Evolutionary conservation across 2,888 invertebrate species (phyloP), one percentile per base, ranked within the genome.

Genomic region (Aporophyla lueneburgensis): DNA sequence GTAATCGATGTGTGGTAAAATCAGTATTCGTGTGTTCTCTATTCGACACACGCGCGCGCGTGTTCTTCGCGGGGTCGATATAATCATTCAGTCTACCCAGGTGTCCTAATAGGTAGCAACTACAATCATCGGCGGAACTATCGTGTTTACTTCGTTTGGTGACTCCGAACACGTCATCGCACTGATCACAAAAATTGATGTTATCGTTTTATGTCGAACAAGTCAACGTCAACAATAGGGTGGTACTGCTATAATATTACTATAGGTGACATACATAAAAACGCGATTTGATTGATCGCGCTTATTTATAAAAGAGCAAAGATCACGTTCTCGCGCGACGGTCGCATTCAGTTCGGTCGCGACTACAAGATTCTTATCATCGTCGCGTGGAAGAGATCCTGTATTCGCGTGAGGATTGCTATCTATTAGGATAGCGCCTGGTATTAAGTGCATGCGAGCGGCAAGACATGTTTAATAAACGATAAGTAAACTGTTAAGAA

Each of bases 11-110:
- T 10, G 16, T 10, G 54, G 6, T 6, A n/a, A 67, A 33, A 33
- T 58, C 0, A 58, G 6, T 58, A n/a, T 40, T 67, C 19, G 33
- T 58, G 19, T 10, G 33, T 58, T 72, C 69, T 58, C 74, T 71
- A n/a, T 19, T 24, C 6, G 19, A 19, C 43, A 24, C 24, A 27
- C 27, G 33, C 33, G 33, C 33, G 33, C 3, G 33, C 33, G 3
- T 3, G 33, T 33, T 33, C 3, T 33, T 33, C 33, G 33, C 33
- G 33, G 33, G 33, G 33, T 33, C 3, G 33, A 33, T 33, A 33
- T 33, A 33, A 33, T 33, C 33, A 33, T 33, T 33, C 24, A 24
- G 63, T 63, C 24, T 62, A 9, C 16, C 9, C 5, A 5, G 16
- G n/a, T 62, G 16, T 5, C 40, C n/a, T 43, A n/a, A 10, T n/a